Evolutionary conservation across 2,797 vertebrate genomes (phyloP).

Genomic region (Nyctalus aviator): DNA sequence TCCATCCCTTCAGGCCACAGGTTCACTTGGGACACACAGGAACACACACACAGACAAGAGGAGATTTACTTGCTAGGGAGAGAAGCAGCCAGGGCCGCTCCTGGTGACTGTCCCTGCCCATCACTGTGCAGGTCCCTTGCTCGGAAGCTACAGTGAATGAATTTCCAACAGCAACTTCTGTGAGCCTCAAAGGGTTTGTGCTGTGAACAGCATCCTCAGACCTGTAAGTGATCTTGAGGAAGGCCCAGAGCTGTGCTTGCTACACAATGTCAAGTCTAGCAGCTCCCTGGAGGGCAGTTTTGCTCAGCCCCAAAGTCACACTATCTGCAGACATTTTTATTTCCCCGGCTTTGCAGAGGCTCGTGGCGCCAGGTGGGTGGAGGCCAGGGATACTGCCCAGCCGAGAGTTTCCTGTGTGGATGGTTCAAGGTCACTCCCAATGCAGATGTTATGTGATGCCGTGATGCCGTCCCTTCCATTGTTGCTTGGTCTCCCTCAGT

Average conservation of each 20-base stretch:
- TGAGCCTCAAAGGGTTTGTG: background rate
- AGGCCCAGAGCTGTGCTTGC: background rate
- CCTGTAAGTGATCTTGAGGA: background rate
- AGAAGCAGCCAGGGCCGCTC: no score
- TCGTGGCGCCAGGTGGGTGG: background rate
- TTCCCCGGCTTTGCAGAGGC: background rate
- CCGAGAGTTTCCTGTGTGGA: background rate
- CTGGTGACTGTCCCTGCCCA: background rate
- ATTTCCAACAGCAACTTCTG: background rate
- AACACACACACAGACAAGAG: no score
- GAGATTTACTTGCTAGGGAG: background rate
- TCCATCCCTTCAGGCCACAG: background rate
- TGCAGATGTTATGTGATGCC: background rate
- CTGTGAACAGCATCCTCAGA: background rate
- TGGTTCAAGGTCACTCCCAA: background rate
- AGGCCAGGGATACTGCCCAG: background rate
- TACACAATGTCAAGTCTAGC: background rate
- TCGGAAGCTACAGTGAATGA: background rate
- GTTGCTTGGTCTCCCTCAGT: background rate
- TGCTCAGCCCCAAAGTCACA: background rate
- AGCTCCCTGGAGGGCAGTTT: background rate
- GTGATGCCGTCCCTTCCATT: background rate
- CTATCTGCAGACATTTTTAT: background rate
- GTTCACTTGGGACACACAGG: background rate
- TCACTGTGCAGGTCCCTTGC: background rate